These are phyloP conservation scores for Epizoanthus fatuus DNA, from an alignment of 92 coral and sea anemone genomes.

Conservation along the genomic window DNA sequence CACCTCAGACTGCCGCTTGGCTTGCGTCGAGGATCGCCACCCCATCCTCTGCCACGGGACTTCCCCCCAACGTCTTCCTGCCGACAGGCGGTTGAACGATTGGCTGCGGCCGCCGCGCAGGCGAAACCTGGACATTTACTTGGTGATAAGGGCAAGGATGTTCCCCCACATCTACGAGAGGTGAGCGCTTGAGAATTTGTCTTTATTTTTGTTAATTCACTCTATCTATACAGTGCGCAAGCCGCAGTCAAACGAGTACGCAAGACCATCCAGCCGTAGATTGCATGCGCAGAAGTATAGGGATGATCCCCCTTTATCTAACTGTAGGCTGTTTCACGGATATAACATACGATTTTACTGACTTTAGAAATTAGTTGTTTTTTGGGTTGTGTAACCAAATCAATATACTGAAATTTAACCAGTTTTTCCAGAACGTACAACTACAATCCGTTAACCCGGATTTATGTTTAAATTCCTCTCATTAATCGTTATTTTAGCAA, in stretches of 20 bases:
- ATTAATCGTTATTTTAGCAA: too few species aligned
- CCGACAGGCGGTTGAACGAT: constrained; percentile 88
- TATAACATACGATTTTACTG: too few species aligned
- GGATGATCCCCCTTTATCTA: too few species aligned
- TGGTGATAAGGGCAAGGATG: constrained; percentile 64
- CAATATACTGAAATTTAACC: too few species aligned
- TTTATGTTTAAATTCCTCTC: too few species aligned
- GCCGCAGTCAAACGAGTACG: neutral
- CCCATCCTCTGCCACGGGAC: constrained; percentile 69
- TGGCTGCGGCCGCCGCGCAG: constrained; percentile 85
- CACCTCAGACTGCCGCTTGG: constrained; percentile 68
- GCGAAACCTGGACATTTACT: constrained; percentile 73
- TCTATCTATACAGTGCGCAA: neutral
- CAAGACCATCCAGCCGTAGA: too few species aligned
- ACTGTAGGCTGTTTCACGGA: too few species aligned
- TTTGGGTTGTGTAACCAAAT: too few species aligned
- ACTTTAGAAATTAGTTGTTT: too few species aligned
- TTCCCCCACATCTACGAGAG: constrained; percentile 83
- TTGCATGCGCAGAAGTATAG: too few species aligned
- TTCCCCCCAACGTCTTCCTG: constrained; percentile 79
- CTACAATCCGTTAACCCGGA: too few species aligned
- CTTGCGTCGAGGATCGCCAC: constrained; percentile 73
- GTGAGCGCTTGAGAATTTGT: constrained; percentile 38
- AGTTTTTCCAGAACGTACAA: too few species aligned
- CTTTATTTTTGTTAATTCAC: neutral